These are phyloP conservation scores for Dryoscopus gambensis DNA, from an alignment of 2,113 vertebrate genomes.

Conservation along the genomic window DNA sequence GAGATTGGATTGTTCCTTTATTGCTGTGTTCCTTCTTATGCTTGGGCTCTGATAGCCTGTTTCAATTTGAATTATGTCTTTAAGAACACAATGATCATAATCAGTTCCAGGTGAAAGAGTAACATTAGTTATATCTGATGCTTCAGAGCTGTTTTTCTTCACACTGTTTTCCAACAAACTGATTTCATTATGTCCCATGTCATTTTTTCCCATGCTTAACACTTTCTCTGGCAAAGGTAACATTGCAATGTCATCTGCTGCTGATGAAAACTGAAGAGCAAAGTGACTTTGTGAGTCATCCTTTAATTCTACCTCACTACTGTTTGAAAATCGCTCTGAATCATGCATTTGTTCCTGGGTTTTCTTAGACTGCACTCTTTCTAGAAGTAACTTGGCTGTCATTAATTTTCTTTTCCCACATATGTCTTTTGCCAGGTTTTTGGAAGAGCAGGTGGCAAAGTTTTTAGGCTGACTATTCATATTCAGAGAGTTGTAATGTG, in stretches of 20 bases:
- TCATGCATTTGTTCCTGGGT: neutral
- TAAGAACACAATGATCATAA: slow-evolving; percentile 51
- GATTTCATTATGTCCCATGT: slow-evolving; percentile 49
- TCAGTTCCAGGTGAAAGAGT: neutral
- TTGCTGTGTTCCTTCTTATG: slow-evolving; percentile 41
- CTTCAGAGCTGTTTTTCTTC: slow-evolving; percentile 3
- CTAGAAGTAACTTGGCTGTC: slow-evolving; percentile 68
- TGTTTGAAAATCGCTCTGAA: slow-evolving; percentile 24
- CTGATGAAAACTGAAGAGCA: slow-evolving; percentile 25
- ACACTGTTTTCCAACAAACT: neutral
- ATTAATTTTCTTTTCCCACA: slow-evolving; percentile 39
- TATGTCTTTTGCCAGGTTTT: neutral
- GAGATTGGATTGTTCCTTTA: slow-evolving; percentile 58
- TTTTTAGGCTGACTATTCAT: neutral
- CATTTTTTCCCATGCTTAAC: slow-evolving; percentile 67
- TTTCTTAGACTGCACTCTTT: slow-evolving; percentile 69
- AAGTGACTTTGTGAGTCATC: slow-evolving; percentile 20
- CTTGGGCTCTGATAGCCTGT: slow-evolving; percentile 15
- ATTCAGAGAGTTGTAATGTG: neutral
- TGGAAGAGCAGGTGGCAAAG: neutral
- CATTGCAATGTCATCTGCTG: slow-evolving; percentile 3
- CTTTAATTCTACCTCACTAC: slow-evolving; percentile 30
- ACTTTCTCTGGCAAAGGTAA: slow-evolving; percentile 78
- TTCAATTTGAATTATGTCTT: slow-evolving; percentile 56
- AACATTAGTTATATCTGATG: neutral